phyloP scores from a whole-genome alignment of 2,888 invertebrate genomes.

The Nasonovia ribisnigri region DNA sequence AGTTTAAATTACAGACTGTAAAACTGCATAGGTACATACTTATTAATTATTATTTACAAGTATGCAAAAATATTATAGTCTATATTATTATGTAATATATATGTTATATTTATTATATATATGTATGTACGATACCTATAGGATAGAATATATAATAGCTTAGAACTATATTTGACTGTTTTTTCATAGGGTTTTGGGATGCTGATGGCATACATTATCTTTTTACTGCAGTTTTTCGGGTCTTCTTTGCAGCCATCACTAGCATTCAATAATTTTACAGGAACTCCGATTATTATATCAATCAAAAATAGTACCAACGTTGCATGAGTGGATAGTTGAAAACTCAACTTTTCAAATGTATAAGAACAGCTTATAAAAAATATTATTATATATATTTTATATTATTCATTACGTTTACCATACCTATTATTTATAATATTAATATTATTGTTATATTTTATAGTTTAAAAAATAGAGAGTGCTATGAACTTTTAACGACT shows the following conservation, averaged over 20 bases:
- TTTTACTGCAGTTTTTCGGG: not conserved
- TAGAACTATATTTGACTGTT: not conserved
- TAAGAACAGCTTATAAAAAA: not conserved
- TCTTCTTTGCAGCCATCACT: not conserved
- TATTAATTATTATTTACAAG: not conserved
- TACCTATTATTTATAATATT: not conserved
- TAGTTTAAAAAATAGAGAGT: too few species aligned
- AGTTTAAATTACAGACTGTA: not conserved
- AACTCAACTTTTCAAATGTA: not conserved
- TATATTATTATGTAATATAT: not conserved
- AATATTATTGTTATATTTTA: not conserved
- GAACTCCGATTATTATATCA: not conserved
- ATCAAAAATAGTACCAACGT: not conserved
- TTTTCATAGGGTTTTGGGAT: not conserved
- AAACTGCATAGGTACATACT: too few species aligned
- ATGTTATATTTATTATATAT: not conserved
- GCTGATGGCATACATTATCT: constrained; percentile 21
- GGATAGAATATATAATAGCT: not conserved
- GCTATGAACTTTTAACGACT: too few species aligned
- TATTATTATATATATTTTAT: not conserved
- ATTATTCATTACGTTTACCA: not conserved
- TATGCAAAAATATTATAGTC: not conserved
- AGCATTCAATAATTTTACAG: not conserved
- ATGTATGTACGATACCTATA: not conserved
- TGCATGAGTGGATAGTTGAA: not conserved